These are phyloP conservation scores for Anoplolepis gracilipes DNA, from an alignment of 1,140 invertebrate species.

Conservation along the genomic window DNA sequence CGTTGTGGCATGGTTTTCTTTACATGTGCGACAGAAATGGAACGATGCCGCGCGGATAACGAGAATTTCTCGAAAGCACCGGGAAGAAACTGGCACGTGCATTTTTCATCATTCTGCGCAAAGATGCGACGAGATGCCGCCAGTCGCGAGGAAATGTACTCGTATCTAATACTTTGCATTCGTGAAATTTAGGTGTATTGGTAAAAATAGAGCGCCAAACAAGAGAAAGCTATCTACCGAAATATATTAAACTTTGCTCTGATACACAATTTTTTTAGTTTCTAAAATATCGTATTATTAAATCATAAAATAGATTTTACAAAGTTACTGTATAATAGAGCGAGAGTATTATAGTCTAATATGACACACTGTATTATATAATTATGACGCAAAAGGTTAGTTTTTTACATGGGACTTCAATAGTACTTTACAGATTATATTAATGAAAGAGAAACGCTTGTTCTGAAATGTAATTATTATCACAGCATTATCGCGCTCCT, in stretches of 20 bases:
- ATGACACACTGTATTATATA: neutral
- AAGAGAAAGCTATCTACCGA: neutral
- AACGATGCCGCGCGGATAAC: conserved; percentile 33
- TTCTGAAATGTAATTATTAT: neutral
- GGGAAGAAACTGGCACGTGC: conserved; percentile 48
- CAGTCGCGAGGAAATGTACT: conserved; percentile 19
- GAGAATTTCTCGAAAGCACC: conserved; percentile 50
- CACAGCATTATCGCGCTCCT: neutral
- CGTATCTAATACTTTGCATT: conserved; percentile 28
- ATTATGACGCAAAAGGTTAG: neutral
- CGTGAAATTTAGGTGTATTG: neutral
- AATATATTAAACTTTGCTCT: conserved; percentile 21
- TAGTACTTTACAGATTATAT: neutral
- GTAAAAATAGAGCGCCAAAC: neutral
- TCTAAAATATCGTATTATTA: neutral
- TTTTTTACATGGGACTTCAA: neutral
- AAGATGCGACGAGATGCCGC: conserved; percentile 22
- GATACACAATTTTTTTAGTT: neutral
- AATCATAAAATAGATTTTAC: neutral
- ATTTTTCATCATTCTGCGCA: conserved; percentile 61
- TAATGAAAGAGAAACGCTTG: neutral
- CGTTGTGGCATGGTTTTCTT: conserved; percentile 5
- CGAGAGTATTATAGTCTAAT: neutral
- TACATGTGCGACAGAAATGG: conserved; percentile 40
- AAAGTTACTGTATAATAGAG: neutral